Evolutionary conservation across 2,113 vertebrate species (phyloP), one percentile per base, ranked within the genome.

Genomic region (Neodontobutis hainanensis): DNA sequence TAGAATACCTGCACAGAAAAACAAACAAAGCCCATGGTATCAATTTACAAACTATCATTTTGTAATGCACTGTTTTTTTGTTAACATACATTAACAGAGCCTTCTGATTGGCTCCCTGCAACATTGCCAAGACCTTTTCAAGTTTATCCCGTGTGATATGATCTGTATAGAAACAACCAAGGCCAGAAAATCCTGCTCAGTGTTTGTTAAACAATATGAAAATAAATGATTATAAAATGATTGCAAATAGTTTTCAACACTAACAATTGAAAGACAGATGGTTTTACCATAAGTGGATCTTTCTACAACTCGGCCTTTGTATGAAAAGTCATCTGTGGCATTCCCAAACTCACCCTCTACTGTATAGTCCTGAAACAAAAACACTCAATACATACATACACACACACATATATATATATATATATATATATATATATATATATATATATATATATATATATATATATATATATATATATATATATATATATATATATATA

Each of bases 41-140:
- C 38, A 40, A 49, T 42, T 7, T 43, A n/a, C 5, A 36, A 42
- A 49, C 38, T 11, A 16, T 53, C 0, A n/a, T 43, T 8, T 45
- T 40, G 35, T 27, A 57, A 9, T 61, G 16, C 11, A 55, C 12
- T n/a, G 8, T 40, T 49, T 44, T 19, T 9, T 32, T 51, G 35
- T 42, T 35, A 52, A 88, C 94, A 0, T 91, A 99, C 97, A 32
- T 89, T 78, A 96, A 89, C 82, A 98, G 80, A 1, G 96, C 92
- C 85, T 96, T 98, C 67, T 95, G 96, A 83, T 98, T 94, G 77
- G 90, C 91, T 81, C 97, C 97, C 75, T 98, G 94, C 86, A 99
- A 93, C 86, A 97, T 85, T 0, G 95, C 92, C 0, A 98, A 81
- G 47, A 98, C 93, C 68, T 85, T 90, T 43, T 98, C 95, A 78